Percentiles rank a stretch among this genome's conserved stretches.
Conservation (phyloP, 2,888 invertebrate species). For the Sisyra terminalis region DNA sequence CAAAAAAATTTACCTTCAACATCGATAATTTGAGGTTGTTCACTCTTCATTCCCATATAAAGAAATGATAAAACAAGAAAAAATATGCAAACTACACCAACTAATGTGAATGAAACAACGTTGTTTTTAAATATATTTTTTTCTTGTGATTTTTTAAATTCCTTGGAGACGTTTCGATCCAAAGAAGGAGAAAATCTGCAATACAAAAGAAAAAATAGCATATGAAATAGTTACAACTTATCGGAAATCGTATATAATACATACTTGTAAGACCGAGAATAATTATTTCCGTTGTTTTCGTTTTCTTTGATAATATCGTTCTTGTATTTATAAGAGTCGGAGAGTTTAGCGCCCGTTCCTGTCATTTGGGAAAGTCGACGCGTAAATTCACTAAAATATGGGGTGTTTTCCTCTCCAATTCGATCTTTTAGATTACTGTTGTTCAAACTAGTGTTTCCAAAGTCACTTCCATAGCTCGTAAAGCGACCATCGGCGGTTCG, state of each 20-base stretch:
- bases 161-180: conserved; percentile 17
- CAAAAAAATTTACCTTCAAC: conserved; percentile 29
- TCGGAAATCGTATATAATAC: too few relatives aligned
- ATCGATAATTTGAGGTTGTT: conserved; percentile 34
- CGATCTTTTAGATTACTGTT: conserved; percentile 10
- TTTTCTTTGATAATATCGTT: conserved; percentile 24
- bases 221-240: too few relatives aligned
- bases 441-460: not conserved
- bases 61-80: conserved; percentile 47
- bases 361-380: conserved; percentile 33
- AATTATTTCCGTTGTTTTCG: conserved; percentile 14
- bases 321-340: conserved; percentile 19
- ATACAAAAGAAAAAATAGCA: conserved; percentile 12
- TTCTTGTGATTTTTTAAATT: conserved; percentile 24
- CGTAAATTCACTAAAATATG: conserved; percentile 55
- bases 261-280: not conserved
- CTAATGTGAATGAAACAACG: conserved; percentile 44
- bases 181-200: not conserved
- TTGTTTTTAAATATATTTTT: conserved; percentile 39
- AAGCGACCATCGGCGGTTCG: not conserved
- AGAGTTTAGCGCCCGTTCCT: conserved; percentile 13
- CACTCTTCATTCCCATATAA: conserved; percentile 48
- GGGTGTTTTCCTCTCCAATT: conserved; percentile 36
- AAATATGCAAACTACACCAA: conserved; percentile 43
- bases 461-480: not conserved